phyloP scores from a whole-genome alignment of 2,888 invertebrate species.

The Palloptera scutellata region DNA sequence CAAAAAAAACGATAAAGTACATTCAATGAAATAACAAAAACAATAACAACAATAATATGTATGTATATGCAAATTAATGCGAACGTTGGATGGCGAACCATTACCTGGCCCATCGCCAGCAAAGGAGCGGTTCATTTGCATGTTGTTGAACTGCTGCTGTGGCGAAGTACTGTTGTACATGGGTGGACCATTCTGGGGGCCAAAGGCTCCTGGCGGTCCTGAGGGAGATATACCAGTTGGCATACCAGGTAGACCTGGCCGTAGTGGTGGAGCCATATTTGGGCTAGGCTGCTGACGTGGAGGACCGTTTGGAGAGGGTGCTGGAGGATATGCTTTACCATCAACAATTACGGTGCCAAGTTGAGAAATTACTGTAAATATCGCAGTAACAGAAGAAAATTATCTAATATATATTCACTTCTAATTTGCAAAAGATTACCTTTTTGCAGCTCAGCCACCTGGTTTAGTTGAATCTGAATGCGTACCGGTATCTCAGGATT shows the following conservation, averaged over 20 bases:
- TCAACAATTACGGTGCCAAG: conserved; percentile 85
- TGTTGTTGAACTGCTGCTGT: conserved; percentile 59
- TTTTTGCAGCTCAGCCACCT: conserved; percentile 81
- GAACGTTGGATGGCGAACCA: conserved; percentile 45
- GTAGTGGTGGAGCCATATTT: conserved; percentile 62
- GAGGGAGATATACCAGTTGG: conserved; percentile 59
- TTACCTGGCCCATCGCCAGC: conserved; percentile 61
- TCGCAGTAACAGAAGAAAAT: conserved; percentile 18
- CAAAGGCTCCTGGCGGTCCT: conserved; percentile 54
- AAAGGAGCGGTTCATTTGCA: conserved; percentile 61
- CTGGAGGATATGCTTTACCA: conserved; percentile 77
- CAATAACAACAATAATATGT: conserved; percentile 1
- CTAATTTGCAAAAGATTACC: conserved; percentile 64
- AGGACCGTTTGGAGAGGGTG: conserved; percentile 62
- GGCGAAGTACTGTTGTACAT: conserved; percentile 59
- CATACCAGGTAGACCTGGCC: conserved; percentile 60
- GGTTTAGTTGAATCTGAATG: conserved; percentile 80
- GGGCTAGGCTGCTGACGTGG: conserved; percentile 63
- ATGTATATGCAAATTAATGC: conserved; percentile 34
- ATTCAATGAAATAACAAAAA: neutral
- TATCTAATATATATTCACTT: conserved; percentile 21
- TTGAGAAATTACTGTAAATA: conserved; percentile 72
- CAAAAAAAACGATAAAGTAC: neutral
- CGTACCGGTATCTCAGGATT: conserved; percentile 89
- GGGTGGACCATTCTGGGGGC: conserved; percentile 61